Conservation (phyloP, 2,888 invertebrate species). For the Alcis repandata region DNA sequence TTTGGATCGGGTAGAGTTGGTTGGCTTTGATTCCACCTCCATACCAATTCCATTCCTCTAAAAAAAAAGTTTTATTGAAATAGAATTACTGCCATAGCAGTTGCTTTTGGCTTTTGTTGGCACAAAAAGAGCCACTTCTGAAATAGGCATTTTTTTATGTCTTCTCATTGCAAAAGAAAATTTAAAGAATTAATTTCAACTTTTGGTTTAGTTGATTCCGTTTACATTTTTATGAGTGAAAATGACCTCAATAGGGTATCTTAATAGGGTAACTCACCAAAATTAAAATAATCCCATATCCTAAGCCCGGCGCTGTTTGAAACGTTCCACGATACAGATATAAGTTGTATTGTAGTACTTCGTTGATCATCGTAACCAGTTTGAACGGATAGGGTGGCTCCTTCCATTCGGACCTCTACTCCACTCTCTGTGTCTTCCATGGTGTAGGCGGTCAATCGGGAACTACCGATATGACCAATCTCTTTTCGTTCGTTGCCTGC, state of each 20-base stretch:
- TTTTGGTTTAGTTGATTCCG: too few relatives aligned
- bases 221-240: too few relatives aligned
- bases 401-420: constrained; percentile 62
- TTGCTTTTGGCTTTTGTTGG: too few relatives aligned
- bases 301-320: constrained; percentile 57
- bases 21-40: constrained; percentile 88
- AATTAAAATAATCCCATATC: constrained; percentile 83
- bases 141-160: background rate
- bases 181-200: too few relatives aligned
- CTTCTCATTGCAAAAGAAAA: background rate
- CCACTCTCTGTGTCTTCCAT: constrained; percentile 69
- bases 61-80: background rate
- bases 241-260: too few relatives aligned
- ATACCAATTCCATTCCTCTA: constrained; percentile 85
- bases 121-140: too few relatives aligned
- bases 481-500: constrained; percentile 58
- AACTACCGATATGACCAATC: constrained; percentile 72
- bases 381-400: constrained; percentile 65
- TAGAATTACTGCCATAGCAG: too few relatives aligned
- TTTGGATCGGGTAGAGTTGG: constrained; percentile 88
- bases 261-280: constrained; percentile 74
- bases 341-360: constrained; percentile 60
- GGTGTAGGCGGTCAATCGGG: constrained; percentile 62
- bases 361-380: constrained; percentile 63
- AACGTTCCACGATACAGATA: constrained; percentile 73